Evolutionary conservation across 2,888 invertebrate genomes (phyloP).

Genomic region (Eupithecia exiguata): DNA sequence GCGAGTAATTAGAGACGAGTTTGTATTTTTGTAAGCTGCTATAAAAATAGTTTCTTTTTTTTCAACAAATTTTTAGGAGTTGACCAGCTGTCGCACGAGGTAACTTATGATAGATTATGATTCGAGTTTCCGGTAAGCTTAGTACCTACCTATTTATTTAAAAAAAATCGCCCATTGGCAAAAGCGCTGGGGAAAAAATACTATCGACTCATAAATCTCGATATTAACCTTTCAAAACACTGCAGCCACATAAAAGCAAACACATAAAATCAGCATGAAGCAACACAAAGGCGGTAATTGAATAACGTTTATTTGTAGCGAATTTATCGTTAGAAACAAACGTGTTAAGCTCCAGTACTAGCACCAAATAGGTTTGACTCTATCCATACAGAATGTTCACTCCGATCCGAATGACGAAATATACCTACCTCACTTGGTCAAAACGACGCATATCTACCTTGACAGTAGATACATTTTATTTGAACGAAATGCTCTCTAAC

Average conservation of each 20-base stretch:
- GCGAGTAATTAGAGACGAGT: background rate
- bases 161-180: background rate
- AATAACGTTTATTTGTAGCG: conserved; percentile 58
- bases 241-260: background rate
- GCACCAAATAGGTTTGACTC: conserved; percentile 12
- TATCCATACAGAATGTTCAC: background rate
- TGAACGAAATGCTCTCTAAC: background rate
- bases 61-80: background rate
- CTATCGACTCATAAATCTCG: background rate
- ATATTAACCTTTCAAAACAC: background rate
- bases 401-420: background rate
- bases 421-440: background rate
- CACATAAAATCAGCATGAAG: conserved; percentile 21
- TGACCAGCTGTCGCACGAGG: background rate
- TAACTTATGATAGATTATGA: background rate
- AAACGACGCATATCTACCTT: background rate
- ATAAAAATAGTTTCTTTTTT: background rate
- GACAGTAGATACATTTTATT: background rate
- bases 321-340: conserved; percentile 64
- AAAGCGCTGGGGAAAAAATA: background rate
- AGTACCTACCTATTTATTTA: no score
- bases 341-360: conserved; percentile 69
- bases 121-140: no score
- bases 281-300: conserved; percentile 48
- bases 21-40: background rate